phyloP scores from a whole-genome alignment of 2,888 invertebrate genomes.

The Hypercompe scribonia region DNA sequence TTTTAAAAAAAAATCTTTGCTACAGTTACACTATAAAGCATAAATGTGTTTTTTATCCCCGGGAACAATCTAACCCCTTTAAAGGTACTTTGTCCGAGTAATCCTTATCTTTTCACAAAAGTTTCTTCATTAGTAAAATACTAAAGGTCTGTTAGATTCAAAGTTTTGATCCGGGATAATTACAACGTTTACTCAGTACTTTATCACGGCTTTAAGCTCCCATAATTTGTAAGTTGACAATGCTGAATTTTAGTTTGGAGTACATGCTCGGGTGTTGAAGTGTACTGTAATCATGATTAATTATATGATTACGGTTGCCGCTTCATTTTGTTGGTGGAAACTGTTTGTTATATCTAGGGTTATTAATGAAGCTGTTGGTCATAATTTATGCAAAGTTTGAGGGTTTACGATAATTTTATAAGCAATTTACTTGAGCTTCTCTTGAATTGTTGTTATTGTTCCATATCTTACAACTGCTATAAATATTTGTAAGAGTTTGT shows the following conservation, averaged over 20 bases:
- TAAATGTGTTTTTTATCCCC: constrained; percentile 20
- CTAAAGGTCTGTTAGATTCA: constrained; percentile 50
- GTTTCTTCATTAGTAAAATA: constrained; percentile 66
- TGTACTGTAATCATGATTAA: constrained; percentile 46
- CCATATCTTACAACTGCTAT: no score
- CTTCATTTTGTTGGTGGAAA: constrained; percentile 32
- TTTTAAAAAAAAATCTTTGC: no score
- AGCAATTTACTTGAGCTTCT: constrained; percentile 1
- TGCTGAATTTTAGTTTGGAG: constrained; percentile 32
- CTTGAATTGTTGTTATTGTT: neutral
- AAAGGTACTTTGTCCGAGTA: constrained; percentile 27
- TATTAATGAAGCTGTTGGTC: constrained; percentile 40
- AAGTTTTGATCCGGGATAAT: constrained; percentile 69
- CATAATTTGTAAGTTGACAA: constrained; percentile 41
- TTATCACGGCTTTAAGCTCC: constrained; percentile 34
- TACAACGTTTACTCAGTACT: constrained; percentile 56
- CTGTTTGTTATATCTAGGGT: constrained; percentile 45
- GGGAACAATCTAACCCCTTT: constrained; percentile 26
- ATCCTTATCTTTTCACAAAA: constrained; percentile 54
- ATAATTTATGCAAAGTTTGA: constrained; percentile 19
- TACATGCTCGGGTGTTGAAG: constrained; percentile 26
- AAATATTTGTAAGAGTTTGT: no score
- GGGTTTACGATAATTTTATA: constrained; percentile 9
- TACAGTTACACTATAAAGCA: neutral
- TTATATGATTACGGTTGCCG: constrained; percentile 34